These are phyloP conservation scores for Marmota monax DNA, from an alignment of 2,113 vertebrate genomes.

Conservation along the genomic window DNA sequence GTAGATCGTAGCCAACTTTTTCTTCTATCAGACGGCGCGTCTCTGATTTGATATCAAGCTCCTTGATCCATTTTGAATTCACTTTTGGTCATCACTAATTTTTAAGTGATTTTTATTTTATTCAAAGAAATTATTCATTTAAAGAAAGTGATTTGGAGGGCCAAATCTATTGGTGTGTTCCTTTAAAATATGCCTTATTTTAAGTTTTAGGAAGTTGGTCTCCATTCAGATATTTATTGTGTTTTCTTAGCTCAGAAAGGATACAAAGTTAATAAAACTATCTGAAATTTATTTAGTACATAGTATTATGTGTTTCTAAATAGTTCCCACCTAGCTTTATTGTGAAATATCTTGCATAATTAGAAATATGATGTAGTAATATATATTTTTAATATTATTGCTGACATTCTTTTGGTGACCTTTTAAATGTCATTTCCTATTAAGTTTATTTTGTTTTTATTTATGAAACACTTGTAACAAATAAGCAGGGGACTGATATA, in stretches of 20 bases:
- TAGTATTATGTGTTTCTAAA: conserved; percentile 1
- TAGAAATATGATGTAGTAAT: background rate
- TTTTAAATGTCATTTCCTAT: background rate
- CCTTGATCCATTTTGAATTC: too few relatives aligned
- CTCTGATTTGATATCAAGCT: too few relatives aligned
- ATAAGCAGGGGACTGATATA: background rate
- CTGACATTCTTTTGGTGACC: background rate
- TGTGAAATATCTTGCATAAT: background rate
- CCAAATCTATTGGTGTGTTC: background rate
- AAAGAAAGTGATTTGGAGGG: background rate
- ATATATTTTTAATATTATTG: background rate
- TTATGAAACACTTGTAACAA: background rate
- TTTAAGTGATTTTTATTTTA: background rate
- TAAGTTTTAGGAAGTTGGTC: background rate
- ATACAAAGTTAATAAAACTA: background rate
- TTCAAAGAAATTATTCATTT: background rate
- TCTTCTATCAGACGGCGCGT: too few relatives aligned
- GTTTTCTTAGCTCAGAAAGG: background rate
- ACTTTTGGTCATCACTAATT: background rate
- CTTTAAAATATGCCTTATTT: background rate
- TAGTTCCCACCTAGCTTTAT: background rate
- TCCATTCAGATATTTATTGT: background rate
- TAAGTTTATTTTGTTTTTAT: conserved; percentile 30
- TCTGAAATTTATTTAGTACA: background rate
- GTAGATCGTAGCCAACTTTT: too few relatives aligned